These are phyloP conservation scores for Philypnodon macrostomus DNA, from an alignment of 2,797 vertebrate species.

Conservation along the genomic window DNA sequence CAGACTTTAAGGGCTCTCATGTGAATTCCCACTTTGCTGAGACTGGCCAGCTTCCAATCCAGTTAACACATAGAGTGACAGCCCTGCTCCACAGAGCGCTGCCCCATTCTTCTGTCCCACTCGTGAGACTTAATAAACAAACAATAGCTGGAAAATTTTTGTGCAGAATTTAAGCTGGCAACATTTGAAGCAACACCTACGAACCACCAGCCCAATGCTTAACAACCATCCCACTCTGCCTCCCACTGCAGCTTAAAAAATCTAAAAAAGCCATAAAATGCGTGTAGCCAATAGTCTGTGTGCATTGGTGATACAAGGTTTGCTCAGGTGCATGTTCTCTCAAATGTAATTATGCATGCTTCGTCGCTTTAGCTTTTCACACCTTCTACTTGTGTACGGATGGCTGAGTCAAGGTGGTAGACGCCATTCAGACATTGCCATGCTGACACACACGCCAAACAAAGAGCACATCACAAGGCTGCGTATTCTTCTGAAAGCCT, in stretches of 20 bases:
- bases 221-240: background rate
- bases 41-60: background rate
- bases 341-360: slow-evolving; percentile 10
- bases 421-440: background rate
- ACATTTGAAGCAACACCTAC: slow-evolving; percentile 3
- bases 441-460: background rate
- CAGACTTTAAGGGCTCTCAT: background rate
- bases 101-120: background rate
- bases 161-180: background rate
- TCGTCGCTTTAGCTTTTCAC: slow-evolving; percentile 12
- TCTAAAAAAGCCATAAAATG: background rate
- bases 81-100: background rate
- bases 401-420: slow-evolving; percentile 4
- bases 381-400: slow-evolving; percentile 15
- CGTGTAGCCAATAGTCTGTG: background rate
- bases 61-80: background rate
- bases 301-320: background rate
- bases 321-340: slow-evolving; percentile 10
- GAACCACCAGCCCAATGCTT: background rate
- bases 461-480: background rate
- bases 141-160: slow-evolving; percentile 3
- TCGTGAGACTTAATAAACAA: background rate
- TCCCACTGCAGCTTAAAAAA: background rate
- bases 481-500: background rate
- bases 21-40: background rate